Conservation (phyloP, 2,113 vertebrate species). For the Sinocyclocheilus grahami region DNA sequence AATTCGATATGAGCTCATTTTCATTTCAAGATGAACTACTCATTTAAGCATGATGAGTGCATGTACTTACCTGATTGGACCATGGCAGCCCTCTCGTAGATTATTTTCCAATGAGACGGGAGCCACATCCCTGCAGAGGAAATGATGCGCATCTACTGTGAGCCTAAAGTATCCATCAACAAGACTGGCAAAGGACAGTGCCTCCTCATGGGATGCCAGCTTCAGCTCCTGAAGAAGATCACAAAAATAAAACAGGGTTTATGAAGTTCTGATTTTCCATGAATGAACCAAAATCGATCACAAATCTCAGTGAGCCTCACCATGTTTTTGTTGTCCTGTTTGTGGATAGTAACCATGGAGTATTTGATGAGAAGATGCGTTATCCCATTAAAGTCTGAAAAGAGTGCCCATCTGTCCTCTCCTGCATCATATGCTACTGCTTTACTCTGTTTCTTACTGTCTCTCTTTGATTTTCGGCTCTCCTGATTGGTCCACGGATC, state of each 20-base stretch:
- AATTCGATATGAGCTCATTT: not conserved
- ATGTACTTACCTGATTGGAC: slow-evolving; percentile 81
- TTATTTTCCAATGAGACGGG: slow-evolving; percentile 82
- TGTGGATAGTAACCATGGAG: slow-evolving; percentile 78
- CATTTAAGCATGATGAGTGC: not conserved
- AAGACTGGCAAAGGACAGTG: slow-evolving; percentile 81
- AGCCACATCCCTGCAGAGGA: slow-evolving; percentile 85
- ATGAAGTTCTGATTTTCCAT: not conserved
- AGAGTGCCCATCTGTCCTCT: slow-evolving; percentile 71
- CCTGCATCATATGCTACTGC: slow-evolving; percentile 48
- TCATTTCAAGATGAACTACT: not conserved
- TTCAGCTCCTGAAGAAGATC: slow-evolving; percentile 74
- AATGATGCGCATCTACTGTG: slow-evolving; percentile 87
- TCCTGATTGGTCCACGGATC: slow-evolving; percentile 59
- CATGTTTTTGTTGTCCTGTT: slow-evolving; percentile 85
- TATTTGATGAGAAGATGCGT: slow-evolving; percentile 84
- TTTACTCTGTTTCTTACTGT: slow-evolving; percentile 74
- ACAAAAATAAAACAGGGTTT: not conserved
- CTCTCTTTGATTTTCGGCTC: slow-evolving; percentile 75
- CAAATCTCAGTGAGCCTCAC: slow-evolving; percentile 59
- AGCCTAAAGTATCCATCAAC: slow-evolving; percentile 87
- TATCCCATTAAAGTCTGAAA: slow-evolving; percentile 87
- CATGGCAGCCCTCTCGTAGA: slow-evolving; percentile 84
- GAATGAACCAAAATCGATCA: not conserved
- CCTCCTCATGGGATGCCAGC: slow-evolving; percentile 74